Conservation (phyloP, 2,797 vertebrate genomes). For the Phrynocephalus guinanensis region DNA sequence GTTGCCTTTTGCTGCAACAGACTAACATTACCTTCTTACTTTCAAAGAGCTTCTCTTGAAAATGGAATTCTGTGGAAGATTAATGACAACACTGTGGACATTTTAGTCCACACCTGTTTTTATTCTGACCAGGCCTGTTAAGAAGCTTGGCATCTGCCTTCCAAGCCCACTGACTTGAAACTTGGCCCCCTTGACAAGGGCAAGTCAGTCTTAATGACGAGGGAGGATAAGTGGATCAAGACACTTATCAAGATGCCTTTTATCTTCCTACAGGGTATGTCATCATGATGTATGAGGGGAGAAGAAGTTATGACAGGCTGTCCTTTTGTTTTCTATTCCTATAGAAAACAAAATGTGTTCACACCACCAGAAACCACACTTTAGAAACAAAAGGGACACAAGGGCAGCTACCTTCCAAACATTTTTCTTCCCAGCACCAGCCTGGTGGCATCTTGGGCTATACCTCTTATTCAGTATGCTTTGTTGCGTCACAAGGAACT, state of each 20-base stretch:
- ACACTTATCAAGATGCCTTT: background rate
- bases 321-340: background rate
- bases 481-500: slow-evolving; percentile 2
- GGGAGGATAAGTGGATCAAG: slow-evolving; percentile 18
- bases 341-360: slow-evolving; percentile 33
- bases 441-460: background rate
- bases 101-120: background rate
- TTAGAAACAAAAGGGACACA: background rate
- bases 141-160: background rate
- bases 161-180: background rate
- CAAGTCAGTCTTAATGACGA: background rate
- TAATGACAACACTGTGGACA: too few relatives aligned
- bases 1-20: background rate
- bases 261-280: background rate
- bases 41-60: background rate
- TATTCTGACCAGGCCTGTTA: background rate
- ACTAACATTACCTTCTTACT: background rate
- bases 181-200: too few relatives aligned
- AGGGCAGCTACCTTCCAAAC: slow-evolving; percentile 25
- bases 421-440: slow-evolving; percentile 19
- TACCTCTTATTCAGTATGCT: background rate
- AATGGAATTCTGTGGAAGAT: background rate
- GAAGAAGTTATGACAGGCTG: slow-evolving; percentile 22
- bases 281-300: background rate
- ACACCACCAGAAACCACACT: slow-evolving; percentile 17